phyloP scores from a whole-genome alignment of 2,113 vertebrate genomes.

The Tricholaema leucomelas region DNA sequence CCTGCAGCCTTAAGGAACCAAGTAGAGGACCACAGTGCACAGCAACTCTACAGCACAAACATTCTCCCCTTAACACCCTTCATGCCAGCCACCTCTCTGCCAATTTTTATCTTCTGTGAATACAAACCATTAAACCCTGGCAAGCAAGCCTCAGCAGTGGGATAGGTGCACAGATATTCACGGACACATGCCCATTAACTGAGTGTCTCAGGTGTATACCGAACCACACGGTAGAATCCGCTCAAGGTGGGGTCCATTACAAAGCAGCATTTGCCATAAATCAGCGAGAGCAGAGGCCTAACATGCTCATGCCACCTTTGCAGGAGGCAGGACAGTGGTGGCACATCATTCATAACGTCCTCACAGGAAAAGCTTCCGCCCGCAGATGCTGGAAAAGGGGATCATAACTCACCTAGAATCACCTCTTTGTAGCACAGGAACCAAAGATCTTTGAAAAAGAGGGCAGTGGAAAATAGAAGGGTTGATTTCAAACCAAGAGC shows the following conservation, averaged over 20 bases:
- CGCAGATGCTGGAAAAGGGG: not conserved
- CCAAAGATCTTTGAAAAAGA: not conserved
- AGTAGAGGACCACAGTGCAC: not conserved
- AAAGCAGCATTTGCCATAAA: not conserved
- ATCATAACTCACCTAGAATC: not conserved
- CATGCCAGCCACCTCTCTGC: not conserved
- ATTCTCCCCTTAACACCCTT: not conserved
- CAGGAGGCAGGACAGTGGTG: not conserved
- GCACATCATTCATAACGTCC: not conserved
- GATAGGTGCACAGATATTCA: rapidly evolving
- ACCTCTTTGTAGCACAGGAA: not conserved
- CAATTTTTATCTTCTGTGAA: not conserved
- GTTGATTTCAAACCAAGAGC: not conserved
- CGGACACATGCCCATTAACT: rapidly evolving
- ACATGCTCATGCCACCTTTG: not conserved
- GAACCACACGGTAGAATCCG: not conserved
- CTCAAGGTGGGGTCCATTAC: not conserved
- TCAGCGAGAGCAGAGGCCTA: not conserved
- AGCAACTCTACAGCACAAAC: not conserved
- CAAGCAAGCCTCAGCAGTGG: not conserved
- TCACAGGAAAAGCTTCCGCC: not conserved
- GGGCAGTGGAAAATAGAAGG: not conserved
- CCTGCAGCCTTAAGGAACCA: not conserved
- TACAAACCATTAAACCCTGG: not conserved
- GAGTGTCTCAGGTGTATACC: not conserved